A percentile compares a stretch with the other conserved stretches of the same genome.
phyloP scores from a whole-genome alignment of 2,888 invertebrate species.

The Drosophila testacea region DNA sequence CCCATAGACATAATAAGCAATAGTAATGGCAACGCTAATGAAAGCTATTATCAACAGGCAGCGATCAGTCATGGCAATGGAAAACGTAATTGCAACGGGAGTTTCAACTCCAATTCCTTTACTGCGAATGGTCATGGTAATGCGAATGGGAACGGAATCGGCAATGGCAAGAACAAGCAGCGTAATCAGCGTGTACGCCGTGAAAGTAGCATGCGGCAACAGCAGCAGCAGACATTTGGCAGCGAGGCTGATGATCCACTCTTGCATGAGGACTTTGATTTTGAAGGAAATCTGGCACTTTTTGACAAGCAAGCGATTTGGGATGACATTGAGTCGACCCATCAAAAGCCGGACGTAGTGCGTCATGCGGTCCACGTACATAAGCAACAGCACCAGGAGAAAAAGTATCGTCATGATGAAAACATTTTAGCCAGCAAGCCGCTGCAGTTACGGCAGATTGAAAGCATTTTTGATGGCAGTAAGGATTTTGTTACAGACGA shows the following conservation, averaged over 20 bases:
- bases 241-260: conserved; percentile 84
- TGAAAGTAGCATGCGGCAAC: conserved; percentile 79
- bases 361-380: conserved; percentile 74
- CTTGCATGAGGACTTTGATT: conserved; percentile 92
- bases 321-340: conserved; percentile 88
- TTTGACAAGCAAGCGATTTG: conserved; percentile 94
- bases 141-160: conserved; percentile 44
- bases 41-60: conserved; percentile 62
- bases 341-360: conserved; percentile 84
- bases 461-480: conserved; percentile 85
- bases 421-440: conserved; percentile 91
- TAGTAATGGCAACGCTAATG: conserved; percentile 25
- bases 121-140: conserved; percentile 39
- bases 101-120: conserved; percentile 30
- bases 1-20: conserved; percentile 82
- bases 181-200: conserved; percentile 80
- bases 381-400: conserved; percentile 80
- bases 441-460: conserved; percentile 89
- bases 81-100: conserved; percentile 41
- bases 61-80: conserved; percentile 72
- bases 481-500: conserved; percentile 88
- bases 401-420: conserved; percentile 92
- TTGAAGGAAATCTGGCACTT: conserved; percentile 96
- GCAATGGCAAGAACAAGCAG: conserved; percentile 56
- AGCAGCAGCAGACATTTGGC: conserved; percentile 82